Conservation (phyloP, 1,140 invertebrate genomes). For the Aphelenchoides fujianensis region DNA sequence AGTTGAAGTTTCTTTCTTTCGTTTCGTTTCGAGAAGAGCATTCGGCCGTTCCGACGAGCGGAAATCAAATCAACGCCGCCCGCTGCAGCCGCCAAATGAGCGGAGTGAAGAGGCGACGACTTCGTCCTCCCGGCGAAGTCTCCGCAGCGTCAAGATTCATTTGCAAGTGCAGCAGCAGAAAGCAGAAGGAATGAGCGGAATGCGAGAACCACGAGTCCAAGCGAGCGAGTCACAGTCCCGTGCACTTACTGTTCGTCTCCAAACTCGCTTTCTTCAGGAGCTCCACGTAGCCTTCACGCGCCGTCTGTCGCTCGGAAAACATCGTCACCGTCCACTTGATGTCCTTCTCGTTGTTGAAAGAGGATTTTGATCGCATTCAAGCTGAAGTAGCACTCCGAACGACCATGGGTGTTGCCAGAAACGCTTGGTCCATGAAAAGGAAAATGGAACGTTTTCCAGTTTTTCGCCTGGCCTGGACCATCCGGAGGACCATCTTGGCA, state of each 20-base stretch:
- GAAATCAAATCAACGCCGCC: constrained; percentile 28
- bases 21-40: constrained; percentile 23
- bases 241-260: constrained; percentile 75
- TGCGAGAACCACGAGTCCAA: too few relatives aligned
- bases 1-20: too few relatives aligned
- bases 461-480: constrained; percentile 72
- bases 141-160: too few relatives aligned
- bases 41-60: background rate
- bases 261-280: constrained; percentile 70
- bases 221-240: too few relatives aligned
- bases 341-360: constrained; percentile 66
- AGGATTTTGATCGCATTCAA: constrained; percentile 71
- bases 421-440: constrained; percentile 72
- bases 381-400: constrained; percentile 71
- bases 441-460: constrained; percentile 69
- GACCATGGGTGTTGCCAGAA: constrained; percentile 42
- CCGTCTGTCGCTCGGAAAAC: constrained; percentile 69
- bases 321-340: constrained; percentile 65
- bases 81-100: too few relatives aligned
- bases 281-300: constrained; percentile 67
- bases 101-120: too few relatives aligned
- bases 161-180: too few relatives aligned
- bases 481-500: constrained; percentile 70
- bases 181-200: too few relatives aligned
- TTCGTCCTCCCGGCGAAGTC: too few relatives aligned